Evolutionary conservation across 2,888 invertebrate genomes (phyloP), one percentile per base, ranked within the genome.

Genomic region (Allolobophora icterica): DNA sequence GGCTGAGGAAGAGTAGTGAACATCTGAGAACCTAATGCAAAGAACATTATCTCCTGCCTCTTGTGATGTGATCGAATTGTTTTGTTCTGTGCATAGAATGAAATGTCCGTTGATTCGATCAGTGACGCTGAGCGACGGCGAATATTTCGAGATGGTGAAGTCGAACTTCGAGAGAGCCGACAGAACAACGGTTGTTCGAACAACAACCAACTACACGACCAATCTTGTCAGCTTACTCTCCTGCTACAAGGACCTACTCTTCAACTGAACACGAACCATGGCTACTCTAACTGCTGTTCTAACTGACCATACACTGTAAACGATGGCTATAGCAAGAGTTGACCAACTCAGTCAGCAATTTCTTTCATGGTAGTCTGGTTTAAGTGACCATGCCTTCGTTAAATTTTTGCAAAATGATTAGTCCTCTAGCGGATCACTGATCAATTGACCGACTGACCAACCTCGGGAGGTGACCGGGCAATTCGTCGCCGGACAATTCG

Each of bases 141-240:
- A 99, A 92, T 99, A 99, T 96, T 99, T 99, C 95, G 99, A 99
- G 96, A 97, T 99, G 93, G 99, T 99, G 83, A 99, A 99, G 95
- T 99, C 99, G 0, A 99, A 99, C 96, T 99, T 99, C 95, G 99
- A 99, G 96, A 97, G 99, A 94, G 99, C 99, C 0, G 99, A 99
- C 96, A 97, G 99, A 93, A 91, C 52, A 84, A 99, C 99, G 0
- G 99, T 99, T 21, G 99, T 99, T 0, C 96, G 99, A 91, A 99
- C 99, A 5, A 98, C 98, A 6, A 99, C 98, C 92, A 99, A 98
- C 96, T 99, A 99, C 95, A 96, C 97, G 92, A 99, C 99, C 21
- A 98, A 98, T 89, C 97, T 98, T 94, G 98, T 98, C 95, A 98
- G 99, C 95, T 96, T 99, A 92, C 96, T 99, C 89, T 97, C 97